Evolutionary conservation across 2,113 vertebrate species (phyloP), one percentile per base, ranked within the genome.

Genomic region (Rhabdomys dilectus): DNA sequence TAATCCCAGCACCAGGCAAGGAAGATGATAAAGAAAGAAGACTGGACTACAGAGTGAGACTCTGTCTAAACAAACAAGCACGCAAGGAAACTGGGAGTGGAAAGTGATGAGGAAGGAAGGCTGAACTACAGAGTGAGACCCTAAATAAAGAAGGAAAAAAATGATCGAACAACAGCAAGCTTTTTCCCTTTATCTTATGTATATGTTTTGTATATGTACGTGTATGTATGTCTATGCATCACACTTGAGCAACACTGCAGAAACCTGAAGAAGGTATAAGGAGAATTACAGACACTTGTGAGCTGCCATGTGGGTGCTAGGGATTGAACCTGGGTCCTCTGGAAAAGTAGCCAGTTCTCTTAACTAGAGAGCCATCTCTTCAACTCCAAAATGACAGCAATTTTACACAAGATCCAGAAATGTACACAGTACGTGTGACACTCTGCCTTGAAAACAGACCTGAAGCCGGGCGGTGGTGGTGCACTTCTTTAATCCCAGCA

Each of bases 371-470:
- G n/a, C 58, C 58, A 62, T 62, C 81, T 62, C n/a, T 62, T n/a
- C n/a, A 31, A 16, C 7, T 58, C 56, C 58, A 9, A 94, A 92
- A 91, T 66, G 17, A n/a, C 60, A 77, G 51, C 82, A 91, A 62
- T 78, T 93, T 84, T 73, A 56, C 89, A 94, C 11, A 93, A 68
- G 31, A 92, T 84, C 88, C 91, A 88, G 22, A 96, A 96, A 92
- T 88, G 62, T 7, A 85, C n/a, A 84, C 58, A 94, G 60, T 58
- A 82, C 16, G 24, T 24, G 62, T 29, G n/a, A 42, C 68, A 78
- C 68, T 90, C 90, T 88, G 91, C 75, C 85, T 93, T 93, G 66
- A 90, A 92, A 84, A 96, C 91, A 95, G 93, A 81, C 26, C 77
- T 93, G 66, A 56, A n/a, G n/a, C n/a, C n/a, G n/a, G n/a, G n/a